These are phyloP conservation scores for Hemichromis elongatus DNA, from an alignment of 2,113 vertebrate species.

Conservation along the genomic window DNA sequence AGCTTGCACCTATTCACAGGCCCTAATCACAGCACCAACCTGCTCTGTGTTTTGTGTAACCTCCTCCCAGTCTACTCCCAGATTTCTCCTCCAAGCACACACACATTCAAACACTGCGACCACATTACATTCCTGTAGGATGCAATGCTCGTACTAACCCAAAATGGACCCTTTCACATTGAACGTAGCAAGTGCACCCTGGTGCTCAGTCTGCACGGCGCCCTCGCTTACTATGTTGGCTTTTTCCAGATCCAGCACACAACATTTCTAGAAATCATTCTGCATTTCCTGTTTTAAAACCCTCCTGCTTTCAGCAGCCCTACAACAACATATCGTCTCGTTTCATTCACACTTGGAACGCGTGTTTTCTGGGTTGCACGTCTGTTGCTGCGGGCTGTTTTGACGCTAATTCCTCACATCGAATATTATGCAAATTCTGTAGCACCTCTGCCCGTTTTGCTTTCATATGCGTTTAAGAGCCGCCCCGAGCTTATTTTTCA, in stretches of 20 bases:
- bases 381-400: background rate
- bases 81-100: background rate
- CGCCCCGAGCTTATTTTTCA: background rate
- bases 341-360: background rate
- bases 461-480: background rate
- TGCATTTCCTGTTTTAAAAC: background rate
- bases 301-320: background rate
- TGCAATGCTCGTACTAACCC: constrained; percentile 4
- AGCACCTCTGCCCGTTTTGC: background rate
- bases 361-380: background rate
- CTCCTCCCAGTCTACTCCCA: constrained; percentile 10
- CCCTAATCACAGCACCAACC: background rate
- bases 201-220: background rate
- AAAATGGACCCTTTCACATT: constrained; percentile 54
- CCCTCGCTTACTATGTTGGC: background rate
- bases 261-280: background rate
- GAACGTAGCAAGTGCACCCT: background rate
- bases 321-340: background rate
- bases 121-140: constrained; percentile 42
- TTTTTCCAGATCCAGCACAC: background rate
- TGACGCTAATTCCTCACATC: background rate
- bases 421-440: background rate
- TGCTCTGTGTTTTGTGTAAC: background rate
- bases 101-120: constrained; percentile 24
- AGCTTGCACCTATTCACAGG: background rate